Evolutionary conservation across 2,113 vertebrate species (phyloP), one percentile per base, ranked within the genome.

Genomic region (Poeciliopsis turrubarensis): DNA sequence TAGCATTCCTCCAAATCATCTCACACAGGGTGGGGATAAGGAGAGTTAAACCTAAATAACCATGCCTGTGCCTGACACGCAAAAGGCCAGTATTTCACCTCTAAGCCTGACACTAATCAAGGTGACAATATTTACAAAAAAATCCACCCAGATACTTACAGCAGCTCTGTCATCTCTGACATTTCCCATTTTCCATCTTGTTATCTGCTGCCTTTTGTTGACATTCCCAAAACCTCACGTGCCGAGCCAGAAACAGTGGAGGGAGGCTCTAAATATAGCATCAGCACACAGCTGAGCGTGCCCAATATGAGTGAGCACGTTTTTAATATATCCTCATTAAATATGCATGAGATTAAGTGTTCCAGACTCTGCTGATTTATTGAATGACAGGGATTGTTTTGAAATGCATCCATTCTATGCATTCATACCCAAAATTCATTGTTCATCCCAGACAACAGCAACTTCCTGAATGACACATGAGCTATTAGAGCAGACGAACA

Each of bases 141-240:
- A 64, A 86, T 73, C 30, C 66, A 31, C 75, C 67, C 27, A 76
- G 80, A 87, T 87, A 72, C 72, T 81, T 68, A 57, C 64, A 73
- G 87, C 81, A 54, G 86, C 81, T 83, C 81, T 85, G 91, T 92
- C 89, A 89, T 89, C 75, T 72, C 78, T 93, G 89, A 86, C 90
- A 91, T 92, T 92, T 90, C 75, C 81, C 60, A 79, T 90, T 91
- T 90, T 86, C 79, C 82, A 75, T 87, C 86, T 87, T 90, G 78
- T 88, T 90, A 90, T 92, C 87, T 86, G 78, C 80, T 86, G 90
- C 86, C 80, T 85, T 89, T 78, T 89, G 83, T 86, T 90, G 89
- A 91, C 87, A 86, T 89, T 87, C 89, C 67, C 89, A 54, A 72
- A 82, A 89, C 87, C 89, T 89, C 92, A 91, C 93, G 84, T 93